Conservation (phyloP, 1,140 invertebrate genomes). For the Galleria mellonella region DNA sequence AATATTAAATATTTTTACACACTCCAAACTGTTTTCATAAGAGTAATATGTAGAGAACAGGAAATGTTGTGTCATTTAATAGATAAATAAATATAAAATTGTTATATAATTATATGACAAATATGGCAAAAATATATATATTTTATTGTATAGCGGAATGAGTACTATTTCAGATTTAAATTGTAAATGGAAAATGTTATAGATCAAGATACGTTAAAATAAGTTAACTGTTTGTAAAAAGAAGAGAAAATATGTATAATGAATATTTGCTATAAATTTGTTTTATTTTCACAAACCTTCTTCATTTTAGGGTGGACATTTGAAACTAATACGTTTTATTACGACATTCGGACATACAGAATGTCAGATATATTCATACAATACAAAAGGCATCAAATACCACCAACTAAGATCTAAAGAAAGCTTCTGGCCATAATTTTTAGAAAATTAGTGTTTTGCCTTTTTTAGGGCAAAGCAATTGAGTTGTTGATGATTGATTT, state of each 20-base stretch:
- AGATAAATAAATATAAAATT: conserved; percentile 61
- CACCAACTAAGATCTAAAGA: no score
- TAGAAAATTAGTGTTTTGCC: no score
- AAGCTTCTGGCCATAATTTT: no score
- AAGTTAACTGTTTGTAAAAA: conserved; percentile 74
- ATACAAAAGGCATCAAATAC: no score
- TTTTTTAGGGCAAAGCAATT: no score
- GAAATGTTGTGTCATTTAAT: conserved; percentile 68
- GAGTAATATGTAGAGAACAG: conserved; percentile 35
- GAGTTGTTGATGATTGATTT: no score
- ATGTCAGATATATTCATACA: no score
- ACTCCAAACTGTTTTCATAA: conserved; percentile 29
- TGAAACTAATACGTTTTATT: no score
- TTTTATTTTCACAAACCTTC: conserved; percentile 39
- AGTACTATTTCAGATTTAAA: conserved; percentile 67
- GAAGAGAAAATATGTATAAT: conserved; percentile 71
- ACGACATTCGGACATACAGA: no score
- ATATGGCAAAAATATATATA: conserved; percentile 65
- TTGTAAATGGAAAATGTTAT: conserved; percentile 69
- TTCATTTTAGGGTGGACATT: no score
- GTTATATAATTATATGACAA: conserved; percentile 65
- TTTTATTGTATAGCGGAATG: conserved; percentile 71
- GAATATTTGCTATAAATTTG: conserved; percentile 64
- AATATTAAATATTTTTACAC: conserved; percentile 6
- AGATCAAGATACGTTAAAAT: conserved; percentile 67